Base-by-base conservation (phyloP, 1,140 invertebrate species). In the Aphelinus atriplicis region DNA sequence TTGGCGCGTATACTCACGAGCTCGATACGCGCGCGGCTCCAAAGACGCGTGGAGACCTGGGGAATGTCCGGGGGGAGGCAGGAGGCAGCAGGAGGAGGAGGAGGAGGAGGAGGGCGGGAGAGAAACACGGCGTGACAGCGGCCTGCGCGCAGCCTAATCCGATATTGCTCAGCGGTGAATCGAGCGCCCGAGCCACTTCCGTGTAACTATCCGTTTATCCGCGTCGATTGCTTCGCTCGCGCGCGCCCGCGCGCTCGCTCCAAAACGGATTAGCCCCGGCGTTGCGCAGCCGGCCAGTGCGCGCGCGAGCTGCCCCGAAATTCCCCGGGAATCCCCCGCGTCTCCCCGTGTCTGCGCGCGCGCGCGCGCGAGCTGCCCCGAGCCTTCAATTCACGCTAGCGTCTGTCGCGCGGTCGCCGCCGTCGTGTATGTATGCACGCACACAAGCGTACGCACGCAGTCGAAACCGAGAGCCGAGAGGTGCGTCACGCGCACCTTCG, bases 131-230 rank as follows among this genome's bases (percentile, higher is more conserved):
- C 26, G 26, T 26, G 26, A 26, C 26, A 26, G 26, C 26, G 26
- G 26, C 26, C 26, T 26, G 26, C 26, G 26, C 26, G 46, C 5
- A 26, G 70, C 61, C 61, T 71, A 71, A 71, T 71, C 70, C 70
- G 70, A 71, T 26, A 26, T 71, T 71, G 70, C 70, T 71, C 51
- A 50, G 70, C 70, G 70, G 51, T 64, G 70, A 71, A 71, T 71
- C 70, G 70, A 71, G 70, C 70, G 63, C 70, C 51, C 4, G 26
- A 26, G 26, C 4, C 51, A 71, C 70, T 71, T 71, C 70, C 61
- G 70, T 64, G 70, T 71, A 64, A 64, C 70, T 71, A 71, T 71
- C 70, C 70, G 70, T 71, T 71, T 64, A 71, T 64, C 70, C 70
- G 70, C 70, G 70, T 71, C 26, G 70, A 60, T 55, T 61, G 70